Evolutionary conservation across 2,113 vertebrate genomes (phyloP).

Genomic region (Falcunculus frontatus): DNA sequence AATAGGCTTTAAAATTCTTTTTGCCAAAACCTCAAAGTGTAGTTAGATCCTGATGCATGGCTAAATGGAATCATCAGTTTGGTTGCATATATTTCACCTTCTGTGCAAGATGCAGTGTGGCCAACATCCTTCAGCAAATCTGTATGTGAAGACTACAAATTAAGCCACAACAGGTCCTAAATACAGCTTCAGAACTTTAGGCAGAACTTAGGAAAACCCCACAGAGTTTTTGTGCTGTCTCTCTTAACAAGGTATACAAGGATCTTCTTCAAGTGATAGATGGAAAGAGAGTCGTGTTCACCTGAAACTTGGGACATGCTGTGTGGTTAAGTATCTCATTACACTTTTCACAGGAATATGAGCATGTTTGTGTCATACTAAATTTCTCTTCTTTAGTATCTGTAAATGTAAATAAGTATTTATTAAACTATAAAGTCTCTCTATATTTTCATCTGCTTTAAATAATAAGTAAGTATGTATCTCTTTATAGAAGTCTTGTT

Average conservation of each 20-base stretch:
- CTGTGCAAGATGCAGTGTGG: rapidly evolving
- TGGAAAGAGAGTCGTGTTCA: neutral
- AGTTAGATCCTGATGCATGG: neutral
- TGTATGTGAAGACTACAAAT: neutral
- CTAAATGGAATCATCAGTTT: neutral
- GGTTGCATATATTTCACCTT: neutral
- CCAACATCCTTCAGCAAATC: neutral
- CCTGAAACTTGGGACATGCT: neutral
- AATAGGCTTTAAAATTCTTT: neutral
- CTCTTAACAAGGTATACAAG: neutral
- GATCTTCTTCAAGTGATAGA: neutral
- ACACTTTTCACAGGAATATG: neutral
- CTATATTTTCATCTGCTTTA: neutral
- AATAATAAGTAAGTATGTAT: neutral
- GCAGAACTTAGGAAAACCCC: neutral
- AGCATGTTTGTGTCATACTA: neutral
- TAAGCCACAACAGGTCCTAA: neutral
- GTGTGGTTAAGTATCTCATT: neutral
- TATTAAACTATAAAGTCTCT: neutral
- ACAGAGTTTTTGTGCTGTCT: neutral
- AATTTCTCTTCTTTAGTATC: neutral
- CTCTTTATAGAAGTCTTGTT: neutral
- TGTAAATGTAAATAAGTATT: neutral
- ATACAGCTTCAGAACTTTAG: neutral
- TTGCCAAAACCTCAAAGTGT: neutral